Percentiles rank a stretch among this genome's conserved stretches.
Evolutionary conservation across 2,888 invertebrate species (phyloP).

Genomic region (Schrankia costaestrigalis): DNA sequence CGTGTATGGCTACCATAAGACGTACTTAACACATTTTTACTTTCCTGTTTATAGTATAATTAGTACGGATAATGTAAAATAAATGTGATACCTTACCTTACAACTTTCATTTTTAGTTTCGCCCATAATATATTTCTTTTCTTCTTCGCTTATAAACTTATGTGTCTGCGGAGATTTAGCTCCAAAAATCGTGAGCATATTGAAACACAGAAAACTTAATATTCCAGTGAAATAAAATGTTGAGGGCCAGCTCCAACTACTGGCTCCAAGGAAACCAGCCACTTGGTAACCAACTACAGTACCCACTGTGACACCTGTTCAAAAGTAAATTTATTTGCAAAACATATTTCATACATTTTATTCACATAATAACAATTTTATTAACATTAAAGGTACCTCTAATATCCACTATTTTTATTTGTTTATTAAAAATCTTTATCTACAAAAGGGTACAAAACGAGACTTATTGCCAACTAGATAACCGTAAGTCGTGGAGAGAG

Average conservation of each 20-base stretch:
- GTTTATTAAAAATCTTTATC: too few species aligned
- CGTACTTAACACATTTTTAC: not conserved
- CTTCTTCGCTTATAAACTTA: slow-evolving; percentile 61
- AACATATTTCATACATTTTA: too few species aligned
- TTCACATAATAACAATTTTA: slow-evolving; percentile 1
- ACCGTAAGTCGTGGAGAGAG: not conserved
- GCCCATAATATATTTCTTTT: slow-evolving; percentile 68
- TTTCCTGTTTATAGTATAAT: not conserved
- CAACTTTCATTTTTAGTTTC: not conserved
- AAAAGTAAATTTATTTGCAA: not conserved
- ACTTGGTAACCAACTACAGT: slow-evolving; percentile 70
- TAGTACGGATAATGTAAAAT: not conserved
- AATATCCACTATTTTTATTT: not conserved
- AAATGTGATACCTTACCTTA: not conserved
- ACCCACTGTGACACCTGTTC: slow-evolving; percentile 82
- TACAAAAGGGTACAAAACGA: too few species aligned
- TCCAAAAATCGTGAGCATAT: slow-evolving; percentile 61
- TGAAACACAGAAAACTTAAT: slow-evolving; percentile 70
- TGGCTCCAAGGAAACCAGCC: slow-evolving; percentile 81
- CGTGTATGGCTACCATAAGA: too few species aligned
- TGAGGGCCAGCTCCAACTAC: slow-evolving; percentile 81
- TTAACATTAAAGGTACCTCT: not conserved
- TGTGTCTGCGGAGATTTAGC: slow-evolving; percentile 69
- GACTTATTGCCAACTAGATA: too few species aligned
- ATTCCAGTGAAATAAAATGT: slow-evolving; percentile 82